Percentiles rank a stretch among this genome's conserved stretches.
phyloP scores from a whole-genome alignment of 2,113 vertebrate species.

The Phylloscopus trochiloides region DNA sequence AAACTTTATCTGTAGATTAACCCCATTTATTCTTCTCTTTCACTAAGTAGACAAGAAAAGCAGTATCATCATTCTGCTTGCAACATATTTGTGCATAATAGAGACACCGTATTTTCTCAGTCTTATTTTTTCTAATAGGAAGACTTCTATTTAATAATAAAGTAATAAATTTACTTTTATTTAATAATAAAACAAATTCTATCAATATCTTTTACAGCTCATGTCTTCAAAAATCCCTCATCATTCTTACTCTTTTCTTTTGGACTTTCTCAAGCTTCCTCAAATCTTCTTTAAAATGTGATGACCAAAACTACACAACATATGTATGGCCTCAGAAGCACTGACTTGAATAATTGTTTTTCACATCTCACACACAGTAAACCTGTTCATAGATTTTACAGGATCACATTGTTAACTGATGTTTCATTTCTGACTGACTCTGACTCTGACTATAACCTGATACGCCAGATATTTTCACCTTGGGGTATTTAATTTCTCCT shows the following conservation, averaged over 20 bases:
- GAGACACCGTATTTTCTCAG: neutral
- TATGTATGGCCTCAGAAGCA: neutral
- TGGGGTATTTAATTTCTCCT: neutral
- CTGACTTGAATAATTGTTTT: neutral
- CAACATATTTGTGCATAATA: neutral
- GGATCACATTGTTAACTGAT: neutral
- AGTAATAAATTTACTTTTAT: too few species aligned
- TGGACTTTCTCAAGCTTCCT: neutral
- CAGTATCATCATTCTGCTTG: neutral
- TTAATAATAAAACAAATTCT: neutral
- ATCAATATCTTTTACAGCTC: neutral
- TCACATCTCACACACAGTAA: neutral
- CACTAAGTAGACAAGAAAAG: neutral
- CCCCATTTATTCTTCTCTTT: neutral
- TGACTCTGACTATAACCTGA: neutral
- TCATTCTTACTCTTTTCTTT: neutral
- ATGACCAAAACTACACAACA: neutral
- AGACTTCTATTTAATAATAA: too few species aligned
- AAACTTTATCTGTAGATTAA: neutral
- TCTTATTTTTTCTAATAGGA: neutral
- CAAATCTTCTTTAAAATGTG: neutral
- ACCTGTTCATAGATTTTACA: neutral
- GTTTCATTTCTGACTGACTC: neutral
- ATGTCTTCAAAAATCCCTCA: neutral
- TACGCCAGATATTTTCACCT: neutral